A percentile compares a stretch with the other conserved stretches of the same genome.
Conservation (phyloP, 2,888 invertebrate genomes). For the Augochlorella aurata region DNA sequence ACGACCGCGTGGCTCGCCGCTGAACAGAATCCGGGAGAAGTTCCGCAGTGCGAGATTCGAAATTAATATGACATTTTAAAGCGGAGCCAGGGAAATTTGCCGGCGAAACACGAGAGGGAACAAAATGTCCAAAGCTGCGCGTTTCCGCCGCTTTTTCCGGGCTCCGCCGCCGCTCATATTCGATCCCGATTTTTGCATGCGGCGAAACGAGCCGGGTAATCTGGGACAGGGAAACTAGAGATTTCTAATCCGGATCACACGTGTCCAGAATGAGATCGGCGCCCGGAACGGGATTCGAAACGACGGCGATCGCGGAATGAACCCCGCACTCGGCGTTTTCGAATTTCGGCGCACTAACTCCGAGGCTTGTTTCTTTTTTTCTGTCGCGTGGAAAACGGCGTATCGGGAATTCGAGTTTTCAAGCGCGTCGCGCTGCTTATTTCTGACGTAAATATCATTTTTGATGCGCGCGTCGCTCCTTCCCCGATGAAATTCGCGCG, state of each 20-base stretch:
- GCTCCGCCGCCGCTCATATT: neutral
- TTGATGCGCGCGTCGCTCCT: neutral
- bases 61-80: neutral
- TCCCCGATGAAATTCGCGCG: neutral
- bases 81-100: neutral
- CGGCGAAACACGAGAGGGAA: neutral
- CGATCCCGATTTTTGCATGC: slow-evolving; percentile 35
- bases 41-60: neutral
- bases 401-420: slow-evolving; percentile 36
- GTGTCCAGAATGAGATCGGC: slow-evolving; percentile 52
- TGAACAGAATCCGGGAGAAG: neutral
- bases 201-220: slow-evolving; percentile 30
- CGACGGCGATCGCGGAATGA: slow-evolving; percentile 41
- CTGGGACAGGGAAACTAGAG: slow-evolving; percentile 33
- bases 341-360: slow-evolving; percentile 38
- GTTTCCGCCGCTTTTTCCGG: neutral
- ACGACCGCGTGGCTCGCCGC: too few relatives aligned
- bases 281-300: slow-evolving; percentile 46
- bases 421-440: slow-evolving; percentile 45
- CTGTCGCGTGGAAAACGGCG: slow-evolving; percentile 26
- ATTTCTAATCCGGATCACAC: slow-evolving; percentile 57
- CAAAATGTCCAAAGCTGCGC: neutral
- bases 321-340: slow-evolving; percentile 37
- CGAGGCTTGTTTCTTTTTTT: neutral
- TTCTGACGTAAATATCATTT: slow-evolving; percentile 46